These are phyloP conservation scores for Protomyctophum bolini DNA, from an alignment of 2,113 vertebrate genomes.

Conservation along the genomic window DNA sequence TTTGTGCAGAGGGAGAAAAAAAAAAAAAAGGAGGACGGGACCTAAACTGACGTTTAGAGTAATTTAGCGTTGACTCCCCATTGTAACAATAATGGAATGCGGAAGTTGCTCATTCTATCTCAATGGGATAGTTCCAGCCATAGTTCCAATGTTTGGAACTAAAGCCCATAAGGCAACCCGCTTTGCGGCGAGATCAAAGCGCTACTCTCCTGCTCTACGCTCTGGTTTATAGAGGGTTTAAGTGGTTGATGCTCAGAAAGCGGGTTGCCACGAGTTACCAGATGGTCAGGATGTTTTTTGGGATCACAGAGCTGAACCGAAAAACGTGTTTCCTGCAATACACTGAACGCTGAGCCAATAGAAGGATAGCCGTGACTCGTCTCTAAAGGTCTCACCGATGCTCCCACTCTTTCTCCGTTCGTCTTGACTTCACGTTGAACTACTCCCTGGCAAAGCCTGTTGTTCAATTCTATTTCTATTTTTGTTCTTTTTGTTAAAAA, in stretches of 20 bases:
- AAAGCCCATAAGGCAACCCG: no score
- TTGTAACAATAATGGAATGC: no score
- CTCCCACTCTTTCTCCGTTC: slow-evolving; percentile 3
- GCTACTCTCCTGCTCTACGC: no score
- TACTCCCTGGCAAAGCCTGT: slow-evolving; percentile 53
- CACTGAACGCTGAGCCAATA: slow-evolving; percentile 76
- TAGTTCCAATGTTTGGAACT: no score
- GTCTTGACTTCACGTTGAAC: slow-evolving; percentile 14
- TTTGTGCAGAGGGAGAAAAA: no score
- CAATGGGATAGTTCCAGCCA: no score
- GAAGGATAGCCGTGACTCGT: slow-evolving; percentile 42
- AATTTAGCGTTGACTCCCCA: no score
- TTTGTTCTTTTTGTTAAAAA: slow-evolving; percentile 46
- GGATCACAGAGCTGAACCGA: slow-evolving; percentile 43
- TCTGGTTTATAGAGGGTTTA: not conserved
- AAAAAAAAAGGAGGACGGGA: no score
- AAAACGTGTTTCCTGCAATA: slow-evolving; percentile 76
- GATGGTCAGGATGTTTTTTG: slow-evolving; percentile 4
- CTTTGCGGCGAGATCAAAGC: no score
- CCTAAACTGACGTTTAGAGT: no score
- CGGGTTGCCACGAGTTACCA: slow-evolving; percentile 32
- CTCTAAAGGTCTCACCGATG: slow-evolving; percentile 22
- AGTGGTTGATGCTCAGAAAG: not conserved
- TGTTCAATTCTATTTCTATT: slow-evolving; percentile 40
- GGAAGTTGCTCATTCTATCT: no score